Percentiles rank a stretch among this genome's conserved stretches.
Conservation (phyloP, 2,113 vertebrate genomes). For the Strix aluco region DNA sequence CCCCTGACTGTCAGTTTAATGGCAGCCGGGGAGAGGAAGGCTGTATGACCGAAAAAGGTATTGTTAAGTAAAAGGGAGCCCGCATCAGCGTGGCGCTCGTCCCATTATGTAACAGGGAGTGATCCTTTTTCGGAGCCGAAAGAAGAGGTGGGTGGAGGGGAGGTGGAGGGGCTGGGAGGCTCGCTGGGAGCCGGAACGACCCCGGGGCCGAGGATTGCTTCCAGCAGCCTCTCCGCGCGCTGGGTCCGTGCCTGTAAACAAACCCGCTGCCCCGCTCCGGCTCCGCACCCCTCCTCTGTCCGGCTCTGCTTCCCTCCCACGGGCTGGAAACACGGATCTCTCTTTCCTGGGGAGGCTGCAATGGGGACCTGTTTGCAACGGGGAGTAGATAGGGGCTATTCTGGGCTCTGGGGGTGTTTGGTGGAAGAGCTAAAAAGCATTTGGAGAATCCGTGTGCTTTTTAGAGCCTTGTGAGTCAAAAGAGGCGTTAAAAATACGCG, state of each 20-base stretch:
- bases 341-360: background rate
- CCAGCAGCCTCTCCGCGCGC: background rate
- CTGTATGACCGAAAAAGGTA: slow-evolving; percentile 83
- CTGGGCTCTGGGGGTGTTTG: background rate
- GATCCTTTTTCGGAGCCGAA: slow-evolving; percentile 63
- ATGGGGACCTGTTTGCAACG: background rate
- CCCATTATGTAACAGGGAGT: slow-evolving; percentile 71
- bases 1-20: slow-evolving; percentile 1
- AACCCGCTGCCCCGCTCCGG: background rate
- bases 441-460: slow-evolving; percentile 18
- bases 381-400: slow-evolving; percentile 4
- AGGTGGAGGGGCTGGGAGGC: background rate
- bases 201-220: slow-evolving; percentile 9
- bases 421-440: slow-evolving; percentile 11
- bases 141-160: background rate
- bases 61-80: slow-evolving; percentile 71
- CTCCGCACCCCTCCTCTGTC: background rate
- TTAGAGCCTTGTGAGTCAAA: slow-evolving; percentile 49
- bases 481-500: slow-evolving; percentile 51
- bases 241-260: slow-evolving; percentile 46
- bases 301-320: background rate
- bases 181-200: background rate
- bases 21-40: slow-evolving; percentile 34
- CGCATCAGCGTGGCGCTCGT: background rate
- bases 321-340: background rate